Evolutionary conservation across 1,140 invertebrate species (phyloP).

Genomic region (Harpegnathos saltator): DNA sequence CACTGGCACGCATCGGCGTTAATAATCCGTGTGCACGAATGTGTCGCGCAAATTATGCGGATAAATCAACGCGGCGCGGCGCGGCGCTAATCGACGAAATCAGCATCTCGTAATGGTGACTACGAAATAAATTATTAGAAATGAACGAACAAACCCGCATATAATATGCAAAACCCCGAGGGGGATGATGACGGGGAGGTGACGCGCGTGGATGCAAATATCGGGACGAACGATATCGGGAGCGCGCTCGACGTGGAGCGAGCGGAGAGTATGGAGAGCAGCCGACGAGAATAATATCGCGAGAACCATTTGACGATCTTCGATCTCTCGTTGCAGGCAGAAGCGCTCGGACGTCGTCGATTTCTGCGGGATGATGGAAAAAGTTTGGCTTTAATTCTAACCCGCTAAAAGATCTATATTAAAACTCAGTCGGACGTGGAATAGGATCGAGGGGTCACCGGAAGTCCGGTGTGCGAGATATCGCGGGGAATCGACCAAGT

Average conservation of each 20-base stretch:
- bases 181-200: too few species aligned
- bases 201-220: not conserved
- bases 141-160: not conserved
- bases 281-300: conserved; percentile 46
- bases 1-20: not conserved
- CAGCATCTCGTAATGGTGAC: not conserved
- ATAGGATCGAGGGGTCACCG: conserved; percentile 66
- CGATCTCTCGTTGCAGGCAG: conserved; percentile 24
- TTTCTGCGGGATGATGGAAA: conserved; percentile 70
- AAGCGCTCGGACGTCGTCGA: conserved; percentile 42
- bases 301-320: conserved; percentile 55
- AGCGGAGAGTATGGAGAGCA: not conserved
- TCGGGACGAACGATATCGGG: not conserved
- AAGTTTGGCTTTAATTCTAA: conserved; percentile 64
- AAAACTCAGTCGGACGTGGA: conserved; percentile 68
- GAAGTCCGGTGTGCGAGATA: conserved; percentile 69
- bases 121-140: conserved; percentile 26
- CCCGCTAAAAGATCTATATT: conserved; percentile 69
- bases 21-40: conserved; percentile 18
- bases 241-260: not conserved
- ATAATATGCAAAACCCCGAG: too few species aligned
- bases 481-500: conserved; percentile 67
- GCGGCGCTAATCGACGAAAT: conserved; percentile 31
- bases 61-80: conserved; percentile 16
- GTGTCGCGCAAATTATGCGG: not conserved